Evolutionary conservation across 2,888 invertebrate genomes (phyloP).

Genomic region (Drosophila yooni): DNA sequence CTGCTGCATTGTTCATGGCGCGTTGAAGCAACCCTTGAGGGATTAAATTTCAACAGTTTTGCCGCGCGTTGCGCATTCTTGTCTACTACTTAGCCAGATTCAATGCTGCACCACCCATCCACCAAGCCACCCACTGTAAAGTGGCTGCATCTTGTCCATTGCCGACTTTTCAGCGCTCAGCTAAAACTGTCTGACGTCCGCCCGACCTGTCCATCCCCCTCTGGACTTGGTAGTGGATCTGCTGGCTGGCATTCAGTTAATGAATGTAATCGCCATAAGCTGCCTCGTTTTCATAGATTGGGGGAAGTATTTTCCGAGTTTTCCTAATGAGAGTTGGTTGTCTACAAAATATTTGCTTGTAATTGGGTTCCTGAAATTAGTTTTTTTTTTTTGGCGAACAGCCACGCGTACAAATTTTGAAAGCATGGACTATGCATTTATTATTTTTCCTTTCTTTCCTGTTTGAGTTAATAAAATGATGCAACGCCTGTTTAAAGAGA

Average conservation of each 20-base stretch:
- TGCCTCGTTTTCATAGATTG: conserved; percentile 35
- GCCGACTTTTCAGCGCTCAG: conserved; percentile 62
- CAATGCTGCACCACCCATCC: conserved; percentile 27
- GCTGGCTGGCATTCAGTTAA: conserved; percentile 63
- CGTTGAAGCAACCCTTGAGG: conserved; percentile 81
- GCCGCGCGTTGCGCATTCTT: conserved; percentile 73
- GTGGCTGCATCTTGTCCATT: conserved; percentile 48
- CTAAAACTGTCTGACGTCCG: not conserved
- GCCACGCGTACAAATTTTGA: conserved; percentile 40
- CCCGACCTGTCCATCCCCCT: conserved; percentile 19
- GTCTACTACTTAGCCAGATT: conserved; percentile 59
- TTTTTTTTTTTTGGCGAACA: not conserved
- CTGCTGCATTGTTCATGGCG: conserved; percentile 57
- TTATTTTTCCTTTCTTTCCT: conserved; percentile 32
- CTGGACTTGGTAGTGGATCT: conserved; percentile 37
- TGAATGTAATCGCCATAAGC: conserved; percentile 78
- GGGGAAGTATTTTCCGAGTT: conserved; percentile 21
- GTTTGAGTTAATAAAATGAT: conserved; percentile 23
- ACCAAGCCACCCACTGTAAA: conserved; percentile 18
- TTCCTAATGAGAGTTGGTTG: conserved; percentile 55
- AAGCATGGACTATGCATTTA: conserved; percentile 55
- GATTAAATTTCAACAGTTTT: conserved; percentile 80
- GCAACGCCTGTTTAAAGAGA: conserved; percentile 11
- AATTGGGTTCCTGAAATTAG: conserved; percentile 55
- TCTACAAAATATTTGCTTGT: conserved; percentile 62